These are phyloP conservation scores for Hemicrepidius hirtus DNA, from an alignment of 2,888 invertebrate genomes.

Conservation along the genomic window DNA sequence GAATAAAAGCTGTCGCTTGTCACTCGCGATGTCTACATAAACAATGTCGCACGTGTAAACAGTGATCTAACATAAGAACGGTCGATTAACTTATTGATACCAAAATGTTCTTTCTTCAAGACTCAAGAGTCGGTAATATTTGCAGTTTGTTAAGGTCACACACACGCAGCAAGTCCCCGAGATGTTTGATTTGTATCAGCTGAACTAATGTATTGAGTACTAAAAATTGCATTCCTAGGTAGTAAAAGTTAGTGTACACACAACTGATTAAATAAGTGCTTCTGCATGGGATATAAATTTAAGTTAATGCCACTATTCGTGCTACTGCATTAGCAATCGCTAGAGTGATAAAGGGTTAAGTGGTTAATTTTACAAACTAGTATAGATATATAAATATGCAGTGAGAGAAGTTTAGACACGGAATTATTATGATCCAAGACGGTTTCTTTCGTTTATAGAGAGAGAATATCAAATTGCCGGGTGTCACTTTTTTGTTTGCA, in stretches of 20 bases:
- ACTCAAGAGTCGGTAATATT: too few species aligned
- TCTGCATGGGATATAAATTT: constrained; percentile 8
- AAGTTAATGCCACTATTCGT: background rate
- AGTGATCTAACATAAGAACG: background rate
- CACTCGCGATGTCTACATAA: too few species aligned
- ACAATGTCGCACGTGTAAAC: background rate
- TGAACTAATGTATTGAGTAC: background rate
- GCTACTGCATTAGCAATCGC: constrained; percentile 7
- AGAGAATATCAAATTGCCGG: too few species aligned
- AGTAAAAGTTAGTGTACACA: background rate
- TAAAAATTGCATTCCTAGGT: background rate
- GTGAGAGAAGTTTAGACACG: too few species aligned
- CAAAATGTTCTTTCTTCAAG: background rate
- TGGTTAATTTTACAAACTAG: too few species aligned
- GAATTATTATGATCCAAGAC: too few species aligned
- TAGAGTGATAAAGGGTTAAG: background rate
- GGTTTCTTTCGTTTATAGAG: too few species aligned
- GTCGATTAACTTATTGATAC: background rate
- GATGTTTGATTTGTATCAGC: constrained; percentile 1
- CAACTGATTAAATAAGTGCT: constrained; percentile 20
- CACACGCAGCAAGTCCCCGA: background rate
- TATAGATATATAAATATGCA: too few species aligned
- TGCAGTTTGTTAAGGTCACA: background rate
- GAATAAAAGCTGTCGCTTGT: too few species aligned
- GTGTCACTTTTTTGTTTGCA: too few species aligned